These are phyloP conservation scores for Martes flavigula DNA, from an alignment of 2,797 vertebrate genomes.

Conservation along the genomic window DNA sequence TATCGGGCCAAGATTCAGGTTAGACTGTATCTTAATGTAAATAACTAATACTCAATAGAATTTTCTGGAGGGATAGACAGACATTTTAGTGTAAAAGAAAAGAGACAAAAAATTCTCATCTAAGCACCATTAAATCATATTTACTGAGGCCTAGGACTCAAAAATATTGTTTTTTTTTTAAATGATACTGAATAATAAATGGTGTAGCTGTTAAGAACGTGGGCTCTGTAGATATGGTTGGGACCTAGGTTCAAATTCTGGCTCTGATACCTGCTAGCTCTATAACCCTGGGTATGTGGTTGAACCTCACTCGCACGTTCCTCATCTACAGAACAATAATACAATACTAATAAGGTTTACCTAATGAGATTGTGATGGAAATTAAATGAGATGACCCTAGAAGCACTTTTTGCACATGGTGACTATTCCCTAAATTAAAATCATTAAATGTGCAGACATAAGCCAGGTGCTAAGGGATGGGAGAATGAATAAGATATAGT, in stretches of 20 bases:
- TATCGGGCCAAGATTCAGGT: neutral
- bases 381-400: neutral
- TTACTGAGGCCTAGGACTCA: neutral
- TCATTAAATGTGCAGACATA: neutral
- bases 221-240: neutral
- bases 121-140: neutral
- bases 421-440: neutral
- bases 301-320: neutral
- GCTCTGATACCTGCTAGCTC: neutral
- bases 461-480: neutral
- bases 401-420: neutral
- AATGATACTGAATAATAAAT: neutral
- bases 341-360: neutral
- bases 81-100: conserved; percentile 1
- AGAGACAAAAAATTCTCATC: neutral
- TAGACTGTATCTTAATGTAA: neutral
- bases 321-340: neutral
- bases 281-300: neutral
- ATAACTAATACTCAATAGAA: neutral
- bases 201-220: neutral
- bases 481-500: neutral
- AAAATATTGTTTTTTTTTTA: neutral
- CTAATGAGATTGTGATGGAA: neutral
- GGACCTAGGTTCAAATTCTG: conserved; percentile 15
- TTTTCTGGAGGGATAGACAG: neutral